Evolutionary conservation across 2,797 vertebrate genomes (phyloP), one percentile per base, ranked within the genome.

Genomic region (Schizothorax lantsangensis): DNA sequence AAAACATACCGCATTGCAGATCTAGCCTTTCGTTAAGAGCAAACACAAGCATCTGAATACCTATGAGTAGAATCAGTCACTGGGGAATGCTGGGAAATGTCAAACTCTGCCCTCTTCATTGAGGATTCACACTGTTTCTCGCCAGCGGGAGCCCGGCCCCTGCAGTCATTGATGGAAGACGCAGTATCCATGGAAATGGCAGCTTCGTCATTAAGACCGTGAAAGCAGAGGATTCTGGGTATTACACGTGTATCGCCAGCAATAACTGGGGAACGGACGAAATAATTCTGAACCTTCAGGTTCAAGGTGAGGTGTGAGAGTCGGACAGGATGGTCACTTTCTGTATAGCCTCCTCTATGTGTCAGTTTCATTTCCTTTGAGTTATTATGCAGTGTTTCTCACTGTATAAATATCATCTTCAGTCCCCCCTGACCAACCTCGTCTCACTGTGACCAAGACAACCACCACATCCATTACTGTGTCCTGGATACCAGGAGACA

Each of bases 351-450:
- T 14, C 21, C 0, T 52, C n/a, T 73, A 1, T 45, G 57, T 66
- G 62, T 21, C 57, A 30, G 40, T 49, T 77, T 52, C 30, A 36
- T 77, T 52, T 54, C 3, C 26, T 71, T 59, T 7, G 14, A 26
- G 43, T 38, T 47, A 19, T 40, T 19, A 5, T 4, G 9, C 11
- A 30, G n/a, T 6, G 4, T 78, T 71, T 72, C 66, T 86, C 52
- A 84, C n/a, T 74, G 64, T 80, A 45, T 73, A 11, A 82, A 80
- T 64, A 45, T 85, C 78, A 81, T 21, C 40, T 79, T 74, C 89
- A 99, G 98, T 99, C 91, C 98, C 98, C n/a, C 98, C 98, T 69
- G 98, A 99, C 94, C 98, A 99, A 91, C 98, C 98, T 85, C 97
- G 98, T 85, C 97, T 99, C 85, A 99, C 98, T 0, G 98, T 99